Evolutionary conservation across 2,113 vertebrate genomes (phyloP).

Genomic region (Bettongia penicillata): DNA sequence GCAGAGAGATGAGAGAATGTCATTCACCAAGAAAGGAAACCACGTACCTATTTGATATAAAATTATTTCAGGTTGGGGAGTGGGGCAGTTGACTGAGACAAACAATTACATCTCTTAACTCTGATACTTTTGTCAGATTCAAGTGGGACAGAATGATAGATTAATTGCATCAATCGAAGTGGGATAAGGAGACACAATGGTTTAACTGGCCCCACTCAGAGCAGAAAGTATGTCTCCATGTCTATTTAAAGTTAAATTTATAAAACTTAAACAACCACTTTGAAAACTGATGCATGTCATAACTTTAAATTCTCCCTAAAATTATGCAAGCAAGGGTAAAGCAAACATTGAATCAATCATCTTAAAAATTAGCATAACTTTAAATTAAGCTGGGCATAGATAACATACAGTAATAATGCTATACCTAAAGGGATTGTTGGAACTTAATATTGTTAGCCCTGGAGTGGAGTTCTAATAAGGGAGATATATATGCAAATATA

Average conservation of each 20-base stretch:
- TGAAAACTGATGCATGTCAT: not conserved
- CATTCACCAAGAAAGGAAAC: slow-evolving; percentile 21
- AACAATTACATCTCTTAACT: not conserved
- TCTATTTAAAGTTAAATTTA: not conserved
- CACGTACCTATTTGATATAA: slow-evolving; percentile 1
- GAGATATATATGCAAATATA: not conserved
- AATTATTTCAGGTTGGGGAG: not conserved
- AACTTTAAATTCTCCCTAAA: slow-evolving; percentile 26
- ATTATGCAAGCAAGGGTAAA: not conserved
- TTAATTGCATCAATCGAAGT: not conserved
- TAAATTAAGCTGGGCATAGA: not conserved
- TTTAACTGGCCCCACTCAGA: not conserved
- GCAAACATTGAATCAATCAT: not conserved
- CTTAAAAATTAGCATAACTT: not conserved
- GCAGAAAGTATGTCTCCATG: not conserved
- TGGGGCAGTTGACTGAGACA: not conserved
- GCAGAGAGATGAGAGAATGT: slow-evolving; percentile 32
- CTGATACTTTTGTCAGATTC: not conserved
- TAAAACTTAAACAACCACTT: slow-evolving; percentile 19
- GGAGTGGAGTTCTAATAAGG: not conserved
- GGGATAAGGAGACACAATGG: not conserved
- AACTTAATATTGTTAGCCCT: not conserved
- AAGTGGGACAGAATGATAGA: not conserved
- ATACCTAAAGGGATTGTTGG: not conserved
- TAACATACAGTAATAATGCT: not conserved